A percentile compares a stretch with the other conserved stretches of the same genome.
Evolutionary conservation across 1,140 invertebrate genomes (phyloP).

Genomic region (Caenorhabditis latens): DNA sequence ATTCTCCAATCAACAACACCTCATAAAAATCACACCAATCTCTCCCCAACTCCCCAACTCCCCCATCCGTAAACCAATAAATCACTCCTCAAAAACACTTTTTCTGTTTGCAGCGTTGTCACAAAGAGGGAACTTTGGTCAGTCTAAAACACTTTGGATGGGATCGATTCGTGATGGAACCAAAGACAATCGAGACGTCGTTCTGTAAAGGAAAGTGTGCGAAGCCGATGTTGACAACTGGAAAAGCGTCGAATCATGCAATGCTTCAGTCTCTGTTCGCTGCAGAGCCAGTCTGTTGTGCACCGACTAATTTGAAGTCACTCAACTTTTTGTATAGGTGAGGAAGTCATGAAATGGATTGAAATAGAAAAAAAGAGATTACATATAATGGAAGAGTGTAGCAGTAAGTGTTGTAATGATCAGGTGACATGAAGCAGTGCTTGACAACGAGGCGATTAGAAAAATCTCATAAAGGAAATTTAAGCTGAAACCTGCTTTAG

Average conservation of each 20-base stretch:
- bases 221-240: constrained; percentile 42
- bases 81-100: background rate
- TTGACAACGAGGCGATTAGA: too few species aligned
- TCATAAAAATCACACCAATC: background rate
- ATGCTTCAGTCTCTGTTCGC: constrained; percentile 54
- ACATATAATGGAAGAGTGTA: too few species aligned
- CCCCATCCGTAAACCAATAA: background rate
- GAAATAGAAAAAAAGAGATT: too few species aligned
- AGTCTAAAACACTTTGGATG: constrained; percentile 44
- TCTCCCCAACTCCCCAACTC: background rate
- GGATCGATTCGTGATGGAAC: constrained; percentile 35
- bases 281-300: constrained; percentile 52
- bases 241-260: constrained; percentile 56
- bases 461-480: too few species aligned
- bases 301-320: constrained; percentile 31
- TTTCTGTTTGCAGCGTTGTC: constrained; percentile 33
- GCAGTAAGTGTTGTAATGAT: too few species aligned
- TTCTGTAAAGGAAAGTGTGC: constrained; percentile 48
- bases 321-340: constrained; percentile 51
- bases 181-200: constrained; percentile 29
- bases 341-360: background rate
- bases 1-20: background rate
- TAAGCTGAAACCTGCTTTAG: too few species aligned
- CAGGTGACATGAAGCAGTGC: too few species aligned
- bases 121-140: constrained; percentile 36